phyloP scores from a whole-genome alignment of 2,113 vertebrate species.

The Caracal caracal region DNA sequence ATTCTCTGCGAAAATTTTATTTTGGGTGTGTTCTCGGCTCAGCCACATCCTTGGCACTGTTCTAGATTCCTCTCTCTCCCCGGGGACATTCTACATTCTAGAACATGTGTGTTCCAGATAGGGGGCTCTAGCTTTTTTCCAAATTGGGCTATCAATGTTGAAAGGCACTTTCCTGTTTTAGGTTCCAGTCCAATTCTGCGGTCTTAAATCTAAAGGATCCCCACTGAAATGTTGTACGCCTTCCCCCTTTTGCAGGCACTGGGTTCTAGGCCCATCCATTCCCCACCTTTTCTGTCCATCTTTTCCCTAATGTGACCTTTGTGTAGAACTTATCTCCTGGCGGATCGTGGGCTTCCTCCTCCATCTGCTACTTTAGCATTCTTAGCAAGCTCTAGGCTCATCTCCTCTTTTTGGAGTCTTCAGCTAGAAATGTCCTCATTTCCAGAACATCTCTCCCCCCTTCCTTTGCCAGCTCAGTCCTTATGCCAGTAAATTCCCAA shows the following conservation, averaged over 20 bases:
- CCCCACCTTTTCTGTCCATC: background rate
- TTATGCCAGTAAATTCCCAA: slow-evolving; percentile 53
- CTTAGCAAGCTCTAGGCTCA: slow-evolving; percentile 57
- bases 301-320: background rate
- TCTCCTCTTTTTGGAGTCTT: slow-evolving; percentile 55
- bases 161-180: background rate
- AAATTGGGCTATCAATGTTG: background rate
- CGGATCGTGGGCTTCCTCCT: background rate
- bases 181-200: background rate
- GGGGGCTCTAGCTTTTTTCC: background rate
- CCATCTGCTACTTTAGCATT: slow-evolving; percentile 51
- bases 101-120: background rate
- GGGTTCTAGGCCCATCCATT: background rate
- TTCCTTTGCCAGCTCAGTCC: slow-evolving; percentile 48
- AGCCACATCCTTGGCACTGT: background rate
- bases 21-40: background rate
- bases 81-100: background rate
- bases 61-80: background rate
- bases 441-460: slow-evolving; percentile 26
- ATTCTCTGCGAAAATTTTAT: background rate
- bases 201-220: background rate
- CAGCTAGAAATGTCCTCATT: slow-evolving; percentile 63
- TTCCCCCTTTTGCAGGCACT: background rate
- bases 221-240: background rate
- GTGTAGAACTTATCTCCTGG: slow-evolving; percentile 23